Conservation (phyloP, 2,113 vertebrate genomes). For the Dolichotis patagonum region DNA sequence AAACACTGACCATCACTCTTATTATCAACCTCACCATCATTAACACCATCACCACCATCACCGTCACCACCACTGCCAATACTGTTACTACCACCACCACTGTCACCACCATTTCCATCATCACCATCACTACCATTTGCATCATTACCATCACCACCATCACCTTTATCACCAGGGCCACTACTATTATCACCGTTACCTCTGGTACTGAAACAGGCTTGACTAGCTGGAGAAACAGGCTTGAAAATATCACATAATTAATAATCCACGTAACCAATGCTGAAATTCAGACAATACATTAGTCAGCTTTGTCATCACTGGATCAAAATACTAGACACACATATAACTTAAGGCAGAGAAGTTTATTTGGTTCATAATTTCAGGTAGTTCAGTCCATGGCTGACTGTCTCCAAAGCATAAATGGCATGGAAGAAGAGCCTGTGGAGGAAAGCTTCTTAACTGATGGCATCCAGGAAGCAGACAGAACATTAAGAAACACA, state of each 20-base stretch:
- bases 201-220: not conserved
- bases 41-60: accelerated
- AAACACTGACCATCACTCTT: not conserved
- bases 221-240: not conserved
- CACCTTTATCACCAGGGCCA: accelerated
- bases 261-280: not conserved
- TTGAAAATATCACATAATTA: not conserved
- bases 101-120: too few relatives aligned
- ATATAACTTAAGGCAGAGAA: not conserved
- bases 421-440: not conserved
- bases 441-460: not conserved
- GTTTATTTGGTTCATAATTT: not conserved
- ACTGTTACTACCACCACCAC: not conserved
- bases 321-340: not conserved
- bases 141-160: accelerated
- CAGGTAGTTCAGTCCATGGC: not conserved
- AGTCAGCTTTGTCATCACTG: not conserved
- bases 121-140: not conserved
- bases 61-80: accelerated
- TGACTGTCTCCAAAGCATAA: not conserved
- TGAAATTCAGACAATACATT: not conserved
- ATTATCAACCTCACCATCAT: not conserved
- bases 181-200: not conserved
- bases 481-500: not conserved
- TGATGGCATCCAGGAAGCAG: not conserved